phyloP scores from a whole-genome alignment of 2,113 vertebrate genomes.

The Cryptotis parvus region DNA sequence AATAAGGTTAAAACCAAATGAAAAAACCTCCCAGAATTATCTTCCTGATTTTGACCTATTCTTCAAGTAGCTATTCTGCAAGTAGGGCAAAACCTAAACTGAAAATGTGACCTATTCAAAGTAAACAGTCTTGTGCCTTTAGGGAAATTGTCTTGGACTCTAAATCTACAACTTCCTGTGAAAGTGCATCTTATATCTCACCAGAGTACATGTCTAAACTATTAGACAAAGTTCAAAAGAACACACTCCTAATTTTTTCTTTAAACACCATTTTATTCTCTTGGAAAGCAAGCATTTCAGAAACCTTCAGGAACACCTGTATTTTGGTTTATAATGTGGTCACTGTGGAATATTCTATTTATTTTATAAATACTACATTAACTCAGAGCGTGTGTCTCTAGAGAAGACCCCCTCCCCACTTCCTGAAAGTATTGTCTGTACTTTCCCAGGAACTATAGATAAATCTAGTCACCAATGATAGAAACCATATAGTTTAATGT shows the following conservation, averaged over 20 bases:
- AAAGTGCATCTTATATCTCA: neutral
- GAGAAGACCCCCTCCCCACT: neutral
- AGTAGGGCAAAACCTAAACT: constrained; percentile 81
- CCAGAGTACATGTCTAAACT: neutral
- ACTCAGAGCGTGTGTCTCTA: neutral
- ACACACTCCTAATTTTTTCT: neutral
- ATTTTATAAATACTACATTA: neutral
- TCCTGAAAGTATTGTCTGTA: neutral
- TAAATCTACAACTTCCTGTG: neutral
- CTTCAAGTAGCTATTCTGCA: constrained; percentile 77
- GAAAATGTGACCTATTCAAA: constrained; percentile 79
- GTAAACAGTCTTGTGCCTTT: neutral
- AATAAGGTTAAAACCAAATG: constrained; percentile 25
- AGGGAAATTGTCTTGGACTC: neutral
- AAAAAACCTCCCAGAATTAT: constrained; percentile 76
- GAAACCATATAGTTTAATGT: neutral
- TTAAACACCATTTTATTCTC: neutral
- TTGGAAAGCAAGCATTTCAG: neutral
- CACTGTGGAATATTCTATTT: neutral
- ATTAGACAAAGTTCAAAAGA: neutral
- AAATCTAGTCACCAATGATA: neutral
- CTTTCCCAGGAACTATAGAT: neutral
- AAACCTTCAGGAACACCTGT: neutral
- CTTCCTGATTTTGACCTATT: constrained; percentile 76
- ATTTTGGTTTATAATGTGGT: neutral